Evolutionary conservation across 2,797 vertebrate species (phyloP).

Genomic region (Catharus ustulatus): DNA sequence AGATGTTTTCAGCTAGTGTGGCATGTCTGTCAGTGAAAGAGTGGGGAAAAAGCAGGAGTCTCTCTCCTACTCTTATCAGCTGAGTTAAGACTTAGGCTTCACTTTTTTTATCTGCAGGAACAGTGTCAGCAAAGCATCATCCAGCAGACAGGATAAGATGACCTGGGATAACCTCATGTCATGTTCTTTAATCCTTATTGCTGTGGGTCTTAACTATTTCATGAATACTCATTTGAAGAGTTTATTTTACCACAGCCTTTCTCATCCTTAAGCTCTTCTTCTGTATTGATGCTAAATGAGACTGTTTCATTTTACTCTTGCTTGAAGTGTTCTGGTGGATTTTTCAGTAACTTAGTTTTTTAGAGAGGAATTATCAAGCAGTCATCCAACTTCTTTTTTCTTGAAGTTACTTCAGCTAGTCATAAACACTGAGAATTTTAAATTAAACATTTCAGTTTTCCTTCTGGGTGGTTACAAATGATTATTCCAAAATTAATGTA

Average conservation of each 20-base stretch:
- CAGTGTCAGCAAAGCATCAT: constrained; percentile 39
- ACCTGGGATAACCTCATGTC: constrained; percentile 1
- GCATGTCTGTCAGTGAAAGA: not conserved
- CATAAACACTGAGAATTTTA: not conserved
- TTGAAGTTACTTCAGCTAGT: not conserved
- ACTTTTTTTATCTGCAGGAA: constrained; percentile 14
- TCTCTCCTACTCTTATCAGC: not conserved
- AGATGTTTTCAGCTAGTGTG: not conserved
- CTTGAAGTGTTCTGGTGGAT: not conserved
- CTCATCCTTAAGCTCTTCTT: constrained; percentile 40
- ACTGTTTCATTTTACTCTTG: constrained; percentile 5
- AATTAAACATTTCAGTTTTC: constrained; percentile 15
- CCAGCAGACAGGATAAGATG: constrained; percentile 34
- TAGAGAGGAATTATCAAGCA: not conserved
- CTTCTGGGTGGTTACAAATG: constrained; percentile 26
- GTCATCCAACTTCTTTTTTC: constrained; percentile 5
- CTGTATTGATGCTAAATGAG: not conserved
- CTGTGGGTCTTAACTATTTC: constrained; percentile 38
- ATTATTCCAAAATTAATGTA: constrained; percentile 22
- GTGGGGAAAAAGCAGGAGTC: not conserved
- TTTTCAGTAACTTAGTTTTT: constrained; percentile 36
- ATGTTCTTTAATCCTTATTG: constrained; percentile 54
- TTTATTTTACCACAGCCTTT: constrained; percentile 29
- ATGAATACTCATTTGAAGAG: constrained; percentile 30
- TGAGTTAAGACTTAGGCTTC: constrained; percentile 14